These are phyloP conservation scores for Leptobrachium ailaonicum DNA, from an alignment of 2,113 vertebrate genomes.

Conservation along the genomic window DNA sequence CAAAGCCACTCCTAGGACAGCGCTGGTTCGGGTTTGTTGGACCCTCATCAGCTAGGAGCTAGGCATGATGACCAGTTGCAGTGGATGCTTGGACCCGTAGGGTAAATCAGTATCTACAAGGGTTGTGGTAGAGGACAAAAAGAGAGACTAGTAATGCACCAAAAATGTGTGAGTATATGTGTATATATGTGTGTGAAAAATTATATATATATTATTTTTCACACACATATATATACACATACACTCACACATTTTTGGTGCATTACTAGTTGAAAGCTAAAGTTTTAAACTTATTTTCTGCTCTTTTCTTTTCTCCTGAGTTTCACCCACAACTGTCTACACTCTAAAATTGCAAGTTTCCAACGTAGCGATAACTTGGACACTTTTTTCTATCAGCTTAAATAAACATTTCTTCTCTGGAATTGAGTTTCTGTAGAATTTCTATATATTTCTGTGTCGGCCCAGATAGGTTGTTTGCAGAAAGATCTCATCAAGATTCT, in stretches of 20 bases:
- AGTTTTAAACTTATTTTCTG: constrained; percentile 8
- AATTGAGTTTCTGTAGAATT: constrained; percentile 47
- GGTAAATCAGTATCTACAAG: too few relatives aligned
- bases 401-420: constrained; percentile 51
- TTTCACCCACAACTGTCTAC: constrained; percentile 49
- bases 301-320: constrained; percentile 27
- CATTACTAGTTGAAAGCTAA: constrained; percentile 10
- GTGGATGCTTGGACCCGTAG: too few relatives aligned
- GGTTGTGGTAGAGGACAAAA: too few relatives aligned
- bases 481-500: constrained; percentile 39
- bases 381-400: constrained; percentile 46
- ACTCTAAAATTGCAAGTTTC: constrained; percentile 36
- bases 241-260: background rate
- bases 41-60: too few relatives aligned
- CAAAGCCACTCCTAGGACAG: too few relatives aligned
- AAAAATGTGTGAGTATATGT: too few relatives aligned
- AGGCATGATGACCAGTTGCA: too few relatives aligned
- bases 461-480: constrained; percentile 28
- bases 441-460: constrained; percentile 23
- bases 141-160: too few relatives aligned
- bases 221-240: too few relatives aligned
- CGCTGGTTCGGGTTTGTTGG: too few relatives aligned
- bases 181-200: too few relatives aligned
- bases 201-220: too few relatives aligned
- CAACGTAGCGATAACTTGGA: constrained; percentile 36